Evolutionary conservation across 2,888 invertebrate genomes (phyloP).

Genomic region (Papilio protenor): DNA sequence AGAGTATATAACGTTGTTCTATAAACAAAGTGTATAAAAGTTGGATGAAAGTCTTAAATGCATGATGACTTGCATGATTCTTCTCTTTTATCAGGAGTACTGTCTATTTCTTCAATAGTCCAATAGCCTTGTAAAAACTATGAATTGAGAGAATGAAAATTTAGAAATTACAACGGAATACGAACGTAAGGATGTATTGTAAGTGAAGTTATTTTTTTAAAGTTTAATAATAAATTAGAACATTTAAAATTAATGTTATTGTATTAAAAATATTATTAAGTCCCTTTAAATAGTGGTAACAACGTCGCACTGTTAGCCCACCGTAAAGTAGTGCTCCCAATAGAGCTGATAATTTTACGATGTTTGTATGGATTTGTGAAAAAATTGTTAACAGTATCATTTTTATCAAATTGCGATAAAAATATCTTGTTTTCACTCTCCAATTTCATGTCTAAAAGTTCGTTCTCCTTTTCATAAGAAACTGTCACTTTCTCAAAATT

Average conservation of each 20-base stretch:
- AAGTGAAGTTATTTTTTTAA: background rate
- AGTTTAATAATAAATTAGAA: background rate
- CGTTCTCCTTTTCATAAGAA: constrained; percentile 30
- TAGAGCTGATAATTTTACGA: constrained; percentile 14
- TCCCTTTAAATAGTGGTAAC: constrained; percentile 21
- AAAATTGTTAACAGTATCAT: background rate
- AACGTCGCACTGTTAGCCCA: constrained; percentile 5
- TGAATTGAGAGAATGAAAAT: background rate
- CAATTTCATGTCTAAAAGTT: constrained; percentile 30
- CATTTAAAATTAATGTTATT: background rate
- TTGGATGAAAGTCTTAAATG: background rate
- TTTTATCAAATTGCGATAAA: constrained; percentile 19
- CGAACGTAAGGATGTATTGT: background rate
- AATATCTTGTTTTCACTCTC: constrained; percentile 43
- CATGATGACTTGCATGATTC: no score
- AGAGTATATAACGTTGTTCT: background rate
- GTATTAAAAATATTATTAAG: background rate
- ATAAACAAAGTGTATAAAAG: background rate
- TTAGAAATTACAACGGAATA: background rate
- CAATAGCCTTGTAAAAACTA: background rate
- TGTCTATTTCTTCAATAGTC: background rate
- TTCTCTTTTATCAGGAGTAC: background rate
- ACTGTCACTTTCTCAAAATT: constrained; percentile 36
- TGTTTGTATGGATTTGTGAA: background rate
- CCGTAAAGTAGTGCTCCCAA: background rate